Conservation (phyloP, 2,888 invertebrate species). For the Catocala sponsa region DNA sequence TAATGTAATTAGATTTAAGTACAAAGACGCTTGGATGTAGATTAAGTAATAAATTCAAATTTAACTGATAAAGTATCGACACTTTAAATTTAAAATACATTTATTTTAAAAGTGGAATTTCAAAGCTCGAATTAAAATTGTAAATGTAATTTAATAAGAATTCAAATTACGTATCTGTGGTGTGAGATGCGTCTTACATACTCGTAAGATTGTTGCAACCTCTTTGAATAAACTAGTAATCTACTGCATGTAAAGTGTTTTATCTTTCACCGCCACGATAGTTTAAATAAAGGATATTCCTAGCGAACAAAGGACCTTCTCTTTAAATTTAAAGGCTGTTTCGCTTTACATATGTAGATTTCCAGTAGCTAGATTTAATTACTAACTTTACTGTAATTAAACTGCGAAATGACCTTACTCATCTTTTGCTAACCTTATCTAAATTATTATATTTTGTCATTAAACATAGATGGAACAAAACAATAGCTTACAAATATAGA, state of each 20-base stretch:
- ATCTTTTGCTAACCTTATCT: too few species aligned
- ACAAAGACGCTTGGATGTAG: constrained; percentile 16
- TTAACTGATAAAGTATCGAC: constrained; percentile 37
- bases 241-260: constrained; percentile 32
- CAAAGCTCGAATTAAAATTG: constrained; percentile 19
- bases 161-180: constrained; percentile 20
- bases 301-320: not conserved
- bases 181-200: constrained; percentile 6
- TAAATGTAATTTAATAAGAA: constrained; percentile 15
- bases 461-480: too few species aligned
- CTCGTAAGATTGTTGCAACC: constrained; percentile 25
- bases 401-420: too few species aligned
- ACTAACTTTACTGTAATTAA: too few species aligned
- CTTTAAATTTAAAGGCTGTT: too few species aligned
- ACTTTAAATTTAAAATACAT: constrained; percentile 31
- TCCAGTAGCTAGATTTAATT: too few species aligned
- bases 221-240: constrained; percentile 35
- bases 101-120: constrained; percentile 15
- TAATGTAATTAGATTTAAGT: constrained; percentile 33
- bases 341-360: too few species aligned
- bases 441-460: too few species aligned
- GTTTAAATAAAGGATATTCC: constrained; percentile 19
- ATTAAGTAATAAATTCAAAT: constrained; percentile 49
- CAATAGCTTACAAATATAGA: too few species aligned
- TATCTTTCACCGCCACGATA: constrained; percentile 17